phyloP scores from a whole-genome alignment of 2,113 vertebrate genomes.

The Acrocephalus kingi region DNA sequence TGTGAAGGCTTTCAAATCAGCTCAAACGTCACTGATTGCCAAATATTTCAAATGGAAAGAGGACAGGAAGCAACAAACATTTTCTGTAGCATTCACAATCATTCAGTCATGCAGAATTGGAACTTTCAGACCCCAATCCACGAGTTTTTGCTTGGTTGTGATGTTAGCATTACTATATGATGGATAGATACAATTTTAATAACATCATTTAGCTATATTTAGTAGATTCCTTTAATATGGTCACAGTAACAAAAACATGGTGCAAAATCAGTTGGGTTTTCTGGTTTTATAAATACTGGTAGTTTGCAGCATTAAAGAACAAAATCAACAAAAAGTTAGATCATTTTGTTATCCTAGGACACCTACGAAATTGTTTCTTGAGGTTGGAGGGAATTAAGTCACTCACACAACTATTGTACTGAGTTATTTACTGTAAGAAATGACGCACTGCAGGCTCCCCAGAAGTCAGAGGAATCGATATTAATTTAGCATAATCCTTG shows the following conservation, averaged over 20 bases:
- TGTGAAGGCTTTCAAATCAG: conserved; percentile 48
- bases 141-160: conserved; percentile 53
- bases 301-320: conserved; percentile 75
- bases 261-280: conserved; percentile 74
- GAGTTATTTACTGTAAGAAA: conserved; percentile 59
- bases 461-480: conserved; percentile 30
- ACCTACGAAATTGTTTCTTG: conserved; percentile 32
- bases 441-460: conserved; percentile 42
- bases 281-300: conserved; percentile 77
- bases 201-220: conserved; percentile 52
- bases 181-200: conserved; percentile 55
- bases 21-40: conserved; percentile 12
- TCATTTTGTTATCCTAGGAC: conserved; percentile 41
- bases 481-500: conserved; percentile 53
- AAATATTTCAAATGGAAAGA: conserved; percentile 59
- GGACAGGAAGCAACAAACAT: conserved; percentile 64
- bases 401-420: conserved; percentile 43
- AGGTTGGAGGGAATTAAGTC: conserved; percentile 37
- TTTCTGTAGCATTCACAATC: conserved; percentile 52
- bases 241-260: conserved; percentile 77
- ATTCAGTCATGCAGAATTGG: conserved; percentile 69
- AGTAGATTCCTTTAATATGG: conserved; percentile 66
- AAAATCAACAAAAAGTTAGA: conserved; percentile 59
- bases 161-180: conserved; percentile 41
- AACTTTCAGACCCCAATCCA: conserved; percentile 51